Conservation (phyloP, 2,888 invertebrate genomes). For the Mesorhabditis spiculigera region DNA sequence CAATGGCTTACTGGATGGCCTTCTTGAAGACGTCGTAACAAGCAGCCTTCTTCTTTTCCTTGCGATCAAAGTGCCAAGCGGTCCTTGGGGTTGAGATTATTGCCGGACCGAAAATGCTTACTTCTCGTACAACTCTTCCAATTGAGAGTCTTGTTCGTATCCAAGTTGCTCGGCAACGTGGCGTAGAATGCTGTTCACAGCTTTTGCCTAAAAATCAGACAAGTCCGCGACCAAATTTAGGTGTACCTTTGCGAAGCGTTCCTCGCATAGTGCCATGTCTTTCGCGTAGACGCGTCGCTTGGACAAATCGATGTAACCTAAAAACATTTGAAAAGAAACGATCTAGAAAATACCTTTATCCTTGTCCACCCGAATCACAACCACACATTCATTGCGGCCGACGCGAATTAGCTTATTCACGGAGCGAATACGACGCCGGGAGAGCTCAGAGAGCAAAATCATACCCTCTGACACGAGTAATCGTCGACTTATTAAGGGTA, state of each 20-base stretch:
- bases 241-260: constrained; percentile 81
- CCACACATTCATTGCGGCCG: constrained; percentile 96
- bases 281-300: constrained; percentile 96
- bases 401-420: constrained; percentile 98
- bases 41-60: constrained; percentile 89
- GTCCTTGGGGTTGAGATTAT: constrained; percentile 68
- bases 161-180: constrained; percentile 92
- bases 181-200: constrained; percentile 85
- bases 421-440: constrained; percentile 93
- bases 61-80: constrained; percentile 96
- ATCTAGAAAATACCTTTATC: constrained; percentile 76
- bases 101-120: background rate
- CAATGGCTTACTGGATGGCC: constrained; percentile 77
- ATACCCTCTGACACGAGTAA: constrained; percentile 67
- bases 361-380: constrained; percentile 96
- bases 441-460: constrained; percentile 95
- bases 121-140: constrained; percentile 67
- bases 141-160: constrained; percentile 83
- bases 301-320: constrained; percentile 96
- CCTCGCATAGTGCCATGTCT: constrained; percentile 96
- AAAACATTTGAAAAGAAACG: constrained; percentile 21
- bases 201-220: constrained; percentile 23
- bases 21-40: constrained; percentile 98
- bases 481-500: constrained; percentile 9
- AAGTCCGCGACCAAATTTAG: constrained; percentile 41